Percentiles rank a stretch among this genome's conserved stretches.
phyloP scores from a whole-genome alignment of 2,888 invertebrate genomes.

The Camponotus fellah region DNA sequence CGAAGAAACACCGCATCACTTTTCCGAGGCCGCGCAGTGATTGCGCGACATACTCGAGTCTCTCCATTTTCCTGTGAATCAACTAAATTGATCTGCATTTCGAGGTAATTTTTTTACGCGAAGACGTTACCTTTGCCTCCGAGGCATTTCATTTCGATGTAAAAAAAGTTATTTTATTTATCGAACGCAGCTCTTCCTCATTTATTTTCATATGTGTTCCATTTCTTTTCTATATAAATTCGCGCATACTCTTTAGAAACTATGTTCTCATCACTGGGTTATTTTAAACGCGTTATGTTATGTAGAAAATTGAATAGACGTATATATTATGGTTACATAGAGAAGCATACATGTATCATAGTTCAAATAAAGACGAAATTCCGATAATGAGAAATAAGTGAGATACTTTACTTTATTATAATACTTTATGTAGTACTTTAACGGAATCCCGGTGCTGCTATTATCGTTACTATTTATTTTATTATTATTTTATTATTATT shows the following conservation, averaged over 20 bases:
- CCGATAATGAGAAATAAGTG: slow-evolving; percentile 51
- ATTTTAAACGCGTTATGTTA: slow-evolving; percentile 63
- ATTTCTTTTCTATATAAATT: slow-evolving; percentile 41
- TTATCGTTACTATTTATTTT: not conserved
- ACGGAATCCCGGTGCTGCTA: not conserved
- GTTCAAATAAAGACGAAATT: slow-evolving; percentile 44
- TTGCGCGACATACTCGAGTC: not conserved
- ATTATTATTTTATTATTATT: not conserved
- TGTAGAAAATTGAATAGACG: slow-evolving; percentile 57
- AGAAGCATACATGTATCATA: slow-evolving; percentile 36
- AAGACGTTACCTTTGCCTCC: not conserved
- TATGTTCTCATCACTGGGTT: slow-evolving; percentile 67
- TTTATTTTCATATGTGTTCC: slow-evolving; percentile 44
- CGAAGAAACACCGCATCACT: not conserved
- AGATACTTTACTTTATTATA: slow-evolving; percentile 18
- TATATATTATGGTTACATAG: slow-evolving; percentile 10
- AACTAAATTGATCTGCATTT: not conserved
- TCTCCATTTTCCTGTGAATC: not conserved
- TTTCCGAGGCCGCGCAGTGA: not conserved
- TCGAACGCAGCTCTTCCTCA: slow-evolving; percentile 59
- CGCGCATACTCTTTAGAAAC: slow-evolving; percentile 37
- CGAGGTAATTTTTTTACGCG: not conserved
- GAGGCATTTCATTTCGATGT: not conserved
- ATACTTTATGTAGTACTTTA: too few relatives aligned
- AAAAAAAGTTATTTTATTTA: slow-evolving; percentile 63